Evolutionary conservation across 2,113 vertebrate genomes (phyloP), one percentile per base, ranked within the genome.

Genomic region (Romanogobio albipinnatus): DNA sequence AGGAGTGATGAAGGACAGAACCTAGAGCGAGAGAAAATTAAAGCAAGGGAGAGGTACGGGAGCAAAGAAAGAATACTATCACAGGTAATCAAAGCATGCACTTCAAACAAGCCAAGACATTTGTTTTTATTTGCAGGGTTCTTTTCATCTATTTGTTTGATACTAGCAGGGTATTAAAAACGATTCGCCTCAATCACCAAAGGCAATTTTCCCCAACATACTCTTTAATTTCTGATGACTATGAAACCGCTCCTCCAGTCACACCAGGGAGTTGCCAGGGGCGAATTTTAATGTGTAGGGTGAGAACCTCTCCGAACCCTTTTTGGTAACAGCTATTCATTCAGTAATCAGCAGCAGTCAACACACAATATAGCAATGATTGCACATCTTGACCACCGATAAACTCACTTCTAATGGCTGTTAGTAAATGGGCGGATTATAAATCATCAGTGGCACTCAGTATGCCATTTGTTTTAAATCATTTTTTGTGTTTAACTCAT

Each of bases 301-400:
- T 73, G 58, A 86, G 75, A 78, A 56, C 71, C 45, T 29, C 36
- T 33, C 58, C 19, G 13, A 73, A 59, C 59, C 64, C 68, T 84
- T 68, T 85, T 83, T 90, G 77, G 86, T 49, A 81, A 85, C 66
- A 45, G 71, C 87, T 74, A 91, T 92, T 90, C 86, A 82, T 68
- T 82, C 47, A 58, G 56, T 86, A 90, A 91, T 90, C 56, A 84
- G 66, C 83, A 82, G 59, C 88, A 91, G 91, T 90, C 90, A 91
- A 62, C 77, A 58, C 61, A 79, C 74, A 82, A 43, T 22, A 61
- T 51, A 78, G 87, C 85, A 45, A 83, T 86, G 87, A 86, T 78
- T 73, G 62, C 83, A 84, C 17, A 14, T 62, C 83, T 90, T 90
- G 88, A 91, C 88, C 86, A 47, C 13, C 1, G 2, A 49, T 62